Evolutionary conservation across 2,797 vertebrate species (phyloP).

Genomic region (Karalla daura): DNA sequence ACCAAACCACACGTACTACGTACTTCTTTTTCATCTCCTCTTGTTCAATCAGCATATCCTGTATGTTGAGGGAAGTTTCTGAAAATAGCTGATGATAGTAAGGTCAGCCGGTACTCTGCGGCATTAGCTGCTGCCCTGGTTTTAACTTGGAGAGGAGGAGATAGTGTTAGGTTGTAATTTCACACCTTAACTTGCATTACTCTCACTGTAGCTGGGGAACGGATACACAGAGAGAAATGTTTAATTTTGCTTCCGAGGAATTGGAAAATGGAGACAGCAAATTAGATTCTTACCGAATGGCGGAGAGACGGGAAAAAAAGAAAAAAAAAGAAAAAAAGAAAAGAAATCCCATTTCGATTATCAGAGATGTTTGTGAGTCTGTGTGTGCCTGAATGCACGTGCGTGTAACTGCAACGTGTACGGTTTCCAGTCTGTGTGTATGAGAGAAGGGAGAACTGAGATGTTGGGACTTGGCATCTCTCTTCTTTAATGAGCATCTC

Average conservation of each 20-base stretch:
- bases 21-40: constrained; percentile 57
- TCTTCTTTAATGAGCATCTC: constrained; percentile 84
- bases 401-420: constrained; percentile 13
- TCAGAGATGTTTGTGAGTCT: constrained; percentile 6
- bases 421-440: constrained; percentile 23
- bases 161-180: constrained; percentile 67
- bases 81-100: constrained; percentile 63
- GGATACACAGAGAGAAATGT: constrained; percentile 43
- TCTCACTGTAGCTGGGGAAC: constrained; percentile 38
- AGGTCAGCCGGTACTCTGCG: constrained; percentile 43
- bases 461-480: constrained; percentile 66
- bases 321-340: not conserved
- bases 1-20: constrained; percentile 31
- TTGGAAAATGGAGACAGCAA: constrained; percentile 38
- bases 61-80: constrained; percentile 39
- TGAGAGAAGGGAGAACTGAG: constrained; percentile 45
- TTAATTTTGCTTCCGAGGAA: constrained; percentile 53
- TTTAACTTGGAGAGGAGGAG: constrained; percentile 47
- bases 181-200: constrained; percentile 62
- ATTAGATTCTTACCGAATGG: constrained; percentile 31
- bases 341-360: constrained; percentile 17
- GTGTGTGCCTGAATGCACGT: not conserved
- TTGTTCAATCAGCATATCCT: constrained; percentile 55
- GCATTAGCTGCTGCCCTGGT: constrained; percentile 46
- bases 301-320: not conserved